Base-by-base conservation (phyloP, 2,888 invertebrate genomes). In the Amphipoea oculea region DNA sequence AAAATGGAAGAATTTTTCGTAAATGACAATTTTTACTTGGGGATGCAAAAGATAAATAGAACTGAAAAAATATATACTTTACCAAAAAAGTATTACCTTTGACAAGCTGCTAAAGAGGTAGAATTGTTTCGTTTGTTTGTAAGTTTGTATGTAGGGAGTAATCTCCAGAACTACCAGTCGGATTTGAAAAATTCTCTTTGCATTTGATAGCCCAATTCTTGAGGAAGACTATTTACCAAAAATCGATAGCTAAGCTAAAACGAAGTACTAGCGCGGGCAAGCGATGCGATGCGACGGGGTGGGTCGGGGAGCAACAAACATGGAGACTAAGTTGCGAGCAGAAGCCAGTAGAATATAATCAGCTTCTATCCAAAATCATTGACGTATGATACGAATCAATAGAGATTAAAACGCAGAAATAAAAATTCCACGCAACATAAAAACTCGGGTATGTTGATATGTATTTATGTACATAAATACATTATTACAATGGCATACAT, bases 391-490 rank as follows among this genome's bases (percentile, higher is more conserved):
- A 73, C 73, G 70, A 83, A 81, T 57, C 23, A 23, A 57, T 81
- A 75, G 79, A 82, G 67, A 83, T 79, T 78, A 83, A 80, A 82
- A 86, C 86, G 85, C 84, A 88, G 75, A 84, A 87, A 90, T 82
- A 89, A 89, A 91, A 91, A 92, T 90, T 91, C 90, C 86, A 84
- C 77, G 67, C 87, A 84, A 88, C 83, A 89, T 86, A 90, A 91
- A 90, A 87, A 87, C 88, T 75, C 68, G 36, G 81, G 74, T 78
- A 86, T 89, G 90, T 90, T 91, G 84, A 86, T 89, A 92, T 91
- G 91, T 92, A 92, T 91, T 88, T 90, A 91, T 91, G 89, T 91
- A 90, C 90, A 91, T 92, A 92, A 90, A 92, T 92, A 92, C 91
- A 91, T 92, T 91, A 90, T 86, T 90, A 91, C 89, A 88, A 91